These are phyloP conservation scores for Neosalanx taihuensis DNA, from an alignment of 2,797 vertebrate genomes.

Conservation along the genomic window DNA sequence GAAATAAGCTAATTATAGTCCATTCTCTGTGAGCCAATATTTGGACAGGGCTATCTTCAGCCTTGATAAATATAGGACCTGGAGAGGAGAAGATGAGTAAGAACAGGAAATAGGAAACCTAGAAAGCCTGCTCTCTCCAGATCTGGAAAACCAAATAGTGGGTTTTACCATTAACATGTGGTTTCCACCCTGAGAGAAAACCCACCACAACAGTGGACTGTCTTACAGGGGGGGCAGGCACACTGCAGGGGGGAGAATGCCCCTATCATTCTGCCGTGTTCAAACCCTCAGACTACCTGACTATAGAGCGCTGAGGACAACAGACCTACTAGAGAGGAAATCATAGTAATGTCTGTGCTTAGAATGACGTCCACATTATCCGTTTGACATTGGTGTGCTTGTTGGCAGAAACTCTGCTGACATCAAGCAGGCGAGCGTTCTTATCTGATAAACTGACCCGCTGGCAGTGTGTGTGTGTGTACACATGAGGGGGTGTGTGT, in stretches of 20 bases:
- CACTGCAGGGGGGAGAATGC: no score
- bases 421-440: not conserved
- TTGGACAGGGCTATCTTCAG: not conserved
- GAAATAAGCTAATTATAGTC: constrained; percentile 1
- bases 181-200: no score
- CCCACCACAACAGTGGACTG: not conserved
- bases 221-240: no score
- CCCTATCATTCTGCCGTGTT: not conserved
- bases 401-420: not conserved
- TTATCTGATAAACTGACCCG: not conserved
- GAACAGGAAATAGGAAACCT: not conserved
- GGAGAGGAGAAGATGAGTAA: not conserved
- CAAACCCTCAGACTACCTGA: not conserved
- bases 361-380: not conserved
- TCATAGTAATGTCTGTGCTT: not conserved
- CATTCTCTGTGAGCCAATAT: not conserved
- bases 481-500: not conserved
- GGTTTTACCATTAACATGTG: not conserved
- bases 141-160: not conserved
- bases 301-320: not conserved
- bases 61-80: not conserved
- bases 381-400: no score
- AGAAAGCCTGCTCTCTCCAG: not conserved
- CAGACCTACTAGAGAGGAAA: no score
- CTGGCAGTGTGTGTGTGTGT: not conserved